Base-by-base conservation (phyloP, 2,888 invertebrate species). In the Mylabris sibirica region DNA sequence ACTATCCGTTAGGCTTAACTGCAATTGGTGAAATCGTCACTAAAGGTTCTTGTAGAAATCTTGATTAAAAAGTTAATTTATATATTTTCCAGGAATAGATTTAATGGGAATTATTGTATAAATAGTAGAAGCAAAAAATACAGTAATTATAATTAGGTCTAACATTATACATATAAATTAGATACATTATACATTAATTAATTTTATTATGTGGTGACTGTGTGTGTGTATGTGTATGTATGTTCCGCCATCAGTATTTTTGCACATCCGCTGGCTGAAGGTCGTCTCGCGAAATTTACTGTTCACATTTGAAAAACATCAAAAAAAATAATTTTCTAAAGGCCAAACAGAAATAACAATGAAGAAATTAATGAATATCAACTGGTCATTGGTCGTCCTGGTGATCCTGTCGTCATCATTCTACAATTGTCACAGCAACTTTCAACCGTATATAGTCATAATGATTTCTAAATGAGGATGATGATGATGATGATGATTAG, bases 181-280 rank as follows among this genome's bases (percentile, higher is more conserved):
- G 49, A 49, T 17, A 11, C 11, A 49, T 20, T 49, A 30, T 30
- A 22, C 8, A 20, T 49, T 49, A 49, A 49, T 49, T 49, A 49
- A 49, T 49, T 69, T 44, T 44, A 44, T 44, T n/a, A 66, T 69
- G 66, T 66, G 63, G 66, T 63, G n/a, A n/a, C n/a, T n/a, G n/a
- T n/a, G 14, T 41, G 11, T 35, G 12, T 30, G 4, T 30, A 8
- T 30, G 30, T 30, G 30, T 30, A 8, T 30, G 60, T 70, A 66
- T 59, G 68, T 70, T 70, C 70, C 67, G 68, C 70, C 64, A 70
- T 66, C 65, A 11, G 20, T 65, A 70, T 68, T 70, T 70, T 70
- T 70, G 63, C 66, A 70, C 70, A 70, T 70, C 70, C 70, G 70
- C 61, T 63, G 53, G 38, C 38, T 68, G 70, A 70, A 70, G 70